Evolutionary conservation across 2,888 invertebrate genomes (phyloP).

Genomic region (Drosophila glabriapex): DNA sequence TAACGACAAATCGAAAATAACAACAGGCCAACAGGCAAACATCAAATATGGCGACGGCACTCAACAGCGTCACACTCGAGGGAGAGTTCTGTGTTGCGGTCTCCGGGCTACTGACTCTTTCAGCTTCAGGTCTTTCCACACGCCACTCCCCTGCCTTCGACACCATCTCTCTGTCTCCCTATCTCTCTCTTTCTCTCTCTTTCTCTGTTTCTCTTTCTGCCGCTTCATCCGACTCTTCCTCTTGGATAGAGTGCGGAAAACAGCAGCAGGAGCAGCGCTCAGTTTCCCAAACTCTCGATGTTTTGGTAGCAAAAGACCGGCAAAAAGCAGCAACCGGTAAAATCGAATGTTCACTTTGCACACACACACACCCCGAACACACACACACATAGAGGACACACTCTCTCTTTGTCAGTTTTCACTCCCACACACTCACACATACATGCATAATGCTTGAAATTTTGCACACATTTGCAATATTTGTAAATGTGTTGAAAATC

Average conservation of each 20-base stretch:
- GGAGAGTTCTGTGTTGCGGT: constrained; percentile 28
- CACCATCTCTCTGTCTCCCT: background rate
- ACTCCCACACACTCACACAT: constrained; percentile 51
- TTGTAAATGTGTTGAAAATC: constrained; percentile 83
- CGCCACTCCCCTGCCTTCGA: constrained; percentile 6
- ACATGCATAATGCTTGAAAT: constrained; percentile 61
- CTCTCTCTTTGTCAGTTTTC: constrained; percentile 24
- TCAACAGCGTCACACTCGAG: constrained; percentile 47
- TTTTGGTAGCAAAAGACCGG: constrained; percentile 67
- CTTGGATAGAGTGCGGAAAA: constrained; percentile 49
- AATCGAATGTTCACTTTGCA: constrained; percentile 80
- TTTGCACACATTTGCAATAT: constrained; percentile 83
- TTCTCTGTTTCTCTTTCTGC: background rate
- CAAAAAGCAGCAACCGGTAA: constrained; percentile 81
- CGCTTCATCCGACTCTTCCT: background rate
- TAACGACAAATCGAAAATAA: constrained; percentile 67
- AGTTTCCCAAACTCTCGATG: constrained; percentile 13
- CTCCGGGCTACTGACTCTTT: background rate
- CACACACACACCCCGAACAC: constrained; percentile 38
- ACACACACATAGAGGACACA: constrained; percentile 3
- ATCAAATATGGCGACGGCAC: constrained; percentile 68
- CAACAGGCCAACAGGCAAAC: constrained; percentile 72
- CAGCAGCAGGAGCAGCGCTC: constrained; percentile 40
- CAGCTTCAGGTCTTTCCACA: constrained; percentile 17
- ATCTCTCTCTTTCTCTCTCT: background rate